Base-by-base conservation (phyloP, 2,888 invertebrate species). In the Cerceris ruficornis region DNA sequence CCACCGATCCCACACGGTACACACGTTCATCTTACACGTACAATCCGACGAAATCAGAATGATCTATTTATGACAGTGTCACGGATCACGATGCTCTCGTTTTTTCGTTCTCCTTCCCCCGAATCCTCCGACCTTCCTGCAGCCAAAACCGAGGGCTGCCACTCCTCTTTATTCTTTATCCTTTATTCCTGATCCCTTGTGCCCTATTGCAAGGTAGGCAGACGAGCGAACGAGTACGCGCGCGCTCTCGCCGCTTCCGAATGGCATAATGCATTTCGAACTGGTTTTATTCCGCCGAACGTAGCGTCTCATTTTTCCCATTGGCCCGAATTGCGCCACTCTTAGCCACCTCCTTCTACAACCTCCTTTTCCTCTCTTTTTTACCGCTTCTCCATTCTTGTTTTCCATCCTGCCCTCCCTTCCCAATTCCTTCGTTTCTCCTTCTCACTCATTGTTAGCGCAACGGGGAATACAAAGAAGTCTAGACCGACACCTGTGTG, bases 401-500 rank as follows among this genome's bases (percentile, higher is more conserved):
- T 65, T 77, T 67, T 58, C 66, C 77, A 67, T 52, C 64, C 54
- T 17, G 8, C 13, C 59, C 49, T 14, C 55, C 14, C 17, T 57
- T 41, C 14, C 74, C 64, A n/a, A 54, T 58, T 73, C 55, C 72
- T 70, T 66, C 69, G 50, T 54, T 17, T 69, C 77, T 72, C 77
- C 69, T 68, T 75, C 76, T 77, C 42, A 43, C 79, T 59, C 55
- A 68, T 75, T 69, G 67, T 67, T 68, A 78, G 66, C 66, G 60
- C 54, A 59, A 67, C 49, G 49, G 67, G 52, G 68, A 70, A 46
- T 65, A 90, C 88, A 88, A 90, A 89, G 86, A 87, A 91, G 91
- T 91, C 91, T 91, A 92, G 91, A 92, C 92, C 90, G 89, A 91
- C 91, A 92, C 92, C 91, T 92, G 92, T 89, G 86, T 90, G 86